Evolutionary conservation across 2,888 invertebrate genomes (phyloP).

Genomic region (Chelonus formosanus): DNA sequence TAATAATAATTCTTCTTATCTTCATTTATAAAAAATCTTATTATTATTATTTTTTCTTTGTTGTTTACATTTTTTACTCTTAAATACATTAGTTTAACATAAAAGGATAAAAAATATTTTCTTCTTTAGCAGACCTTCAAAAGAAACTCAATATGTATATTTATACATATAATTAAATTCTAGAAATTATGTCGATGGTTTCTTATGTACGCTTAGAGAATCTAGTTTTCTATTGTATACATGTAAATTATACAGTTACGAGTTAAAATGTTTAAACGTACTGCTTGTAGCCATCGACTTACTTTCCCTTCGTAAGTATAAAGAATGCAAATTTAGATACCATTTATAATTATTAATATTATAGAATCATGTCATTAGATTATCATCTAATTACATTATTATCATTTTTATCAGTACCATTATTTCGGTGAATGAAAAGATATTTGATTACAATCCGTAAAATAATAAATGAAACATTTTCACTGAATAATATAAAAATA

Average conservation of each 20-base stretch:
- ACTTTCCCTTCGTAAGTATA: conserved; percentile 24
- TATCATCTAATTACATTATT: not conserved
- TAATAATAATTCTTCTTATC: not conserved
- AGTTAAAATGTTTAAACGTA: conserved; percentile 41
- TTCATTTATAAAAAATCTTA: conserved; percentile 6
- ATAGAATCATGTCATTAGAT: conserved; percentile 5
- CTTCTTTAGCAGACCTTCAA: conserved; percentile 39
- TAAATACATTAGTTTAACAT: conserved; percentile 12
- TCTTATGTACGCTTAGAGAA: conserved; percentile 49
- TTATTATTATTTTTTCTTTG: conserved; percentile 14
- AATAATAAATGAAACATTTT: no score
- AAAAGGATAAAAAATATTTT: conserved; percentile 35
- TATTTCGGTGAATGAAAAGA: no score
- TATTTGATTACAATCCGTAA: no score
- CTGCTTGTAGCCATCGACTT: conserved; percentile 47
- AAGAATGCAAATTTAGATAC: not conserved
- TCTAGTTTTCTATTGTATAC: conserved; percentile 60
- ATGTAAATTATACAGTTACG: conserved; percentile 52
- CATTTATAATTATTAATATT: not conserved
- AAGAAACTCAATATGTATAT: conserved; percentile 12
- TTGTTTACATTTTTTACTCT: conserved; percentile 32
- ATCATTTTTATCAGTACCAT: no score
- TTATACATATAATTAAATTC: conserved; percentile 33
- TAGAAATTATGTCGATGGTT: conserved; percentile 50
- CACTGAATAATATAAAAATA: no score